These are phyloP conservation scores for Drosophila takahashii DNA, from an alignment of 1,140 invertebrate species.

Conservation along the genomic window DNA sequence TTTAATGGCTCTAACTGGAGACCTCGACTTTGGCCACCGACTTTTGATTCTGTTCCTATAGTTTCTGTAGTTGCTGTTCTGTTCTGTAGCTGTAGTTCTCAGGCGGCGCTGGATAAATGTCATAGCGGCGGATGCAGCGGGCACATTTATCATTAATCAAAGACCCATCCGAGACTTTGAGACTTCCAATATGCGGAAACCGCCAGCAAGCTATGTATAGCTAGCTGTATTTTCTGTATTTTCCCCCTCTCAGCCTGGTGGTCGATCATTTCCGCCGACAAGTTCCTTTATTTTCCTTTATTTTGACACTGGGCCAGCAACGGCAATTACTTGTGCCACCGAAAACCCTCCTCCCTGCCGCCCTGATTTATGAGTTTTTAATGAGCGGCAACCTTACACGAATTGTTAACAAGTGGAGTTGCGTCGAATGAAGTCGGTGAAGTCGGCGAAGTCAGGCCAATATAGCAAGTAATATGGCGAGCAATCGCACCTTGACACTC, in stretches of 20 bases:
- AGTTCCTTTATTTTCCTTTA: slow-evolving; percentile 51
- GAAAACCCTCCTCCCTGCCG: slow-evolving; percentile 25
- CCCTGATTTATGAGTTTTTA: slow-evolving; percentile 81
- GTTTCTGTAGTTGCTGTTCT: background rate
- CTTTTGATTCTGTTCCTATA: slow-evolving; percentile 1
- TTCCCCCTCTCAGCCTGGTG: slow-evolving; percentile 46
- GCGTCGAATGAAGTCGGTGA: slow-evolving; percentile 20
- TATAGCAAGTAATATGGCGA: slow-evolving; percentile 34
- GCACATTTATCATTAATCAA: slow-evolving; percentile 78
- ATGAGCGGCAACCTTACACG: slow-evolving; percentile 81
- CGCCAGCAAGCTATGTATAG: slow-evolving; percentile 27
- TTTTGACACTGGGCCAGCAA: slow-evolving; percentile 68
- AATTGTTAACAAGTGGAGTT: slow-evolving; percentile 72
- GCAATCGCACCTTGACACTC: slow-evolving; percentile 73
- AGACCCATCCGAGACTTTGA: slow-evolving; percentile 61
- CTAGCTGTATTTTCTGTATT: slow-evolving; percentile 16
- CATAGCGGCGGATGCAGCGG: slow-evolving; percentile 73
- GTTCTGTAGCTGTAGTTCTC: slow-evolving; percentile 37
- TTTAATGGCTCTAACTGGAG: slow-evolving; percentile 44
- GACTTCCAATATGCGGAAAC: slow-evolving; percentile 74
- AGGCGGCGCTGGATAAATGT: slow-evolving; percentile 63
- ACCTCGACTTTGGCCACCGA: slow-evolving; percentile 6
- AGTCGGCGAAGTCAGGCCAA: slow-evolving; percentile 23
- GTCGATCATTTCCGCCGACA: slow-evolving; percentile 66
- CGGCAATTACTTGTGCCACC: slow-evolving; percentile 60